Conservation (phyloP, 2,888 invertebrate genomes). For the Volucella inflata region DNA sequence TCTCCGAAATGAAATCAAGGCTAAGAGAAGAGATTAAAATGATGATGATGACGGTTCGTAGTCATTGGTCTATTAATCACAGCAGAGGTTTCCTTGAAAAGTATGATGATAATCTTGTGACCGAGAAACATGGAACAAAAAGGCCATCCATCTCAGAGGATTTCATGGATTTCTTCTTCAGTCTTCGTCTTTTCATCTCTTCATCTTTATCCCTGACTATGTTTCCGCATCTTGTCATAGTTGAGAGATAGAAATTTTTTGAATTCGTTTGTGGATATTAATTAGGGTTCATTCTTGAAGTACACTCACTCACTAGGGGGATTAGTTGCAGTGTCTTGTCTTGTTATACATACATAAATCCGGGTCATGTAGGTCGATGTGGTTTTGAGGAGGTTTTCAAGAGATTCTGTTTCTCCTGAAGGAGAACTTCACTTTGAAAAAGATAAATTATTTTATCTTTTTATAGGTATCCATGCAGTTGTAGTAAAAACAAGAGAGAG, state of each 20-base stretch:
- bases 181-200: too few relatives aligned
- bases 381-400: conserved; percentile 9
- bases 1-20: conserved; percentile 71
- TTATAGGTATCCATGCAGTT: background rate
- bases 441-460: background rate
- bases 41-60: conserved; percentile 66
- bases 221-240: background rate
- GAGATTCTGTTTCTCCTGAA: too few relatives aligned
- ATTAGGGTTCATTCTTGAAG: conserved; percentile 61
- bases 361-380: conserved; percentile 59
- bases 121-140: conserved; percentile 71
- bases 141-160: conserved; percentile 67
- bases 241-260: conserved; percentile 35
- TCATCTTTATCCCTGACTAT: too few relatives aligned
- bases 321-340: conserved; percentile 36
- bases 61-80: conserved; percentile 74
- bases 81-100: conserved; percentile 53
- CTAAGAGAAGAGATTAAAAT: conserved; percentile 51
- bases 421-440: background rate
- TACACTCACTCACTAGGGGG: conserved; percentile 28
- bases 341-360: conserved; percentile 31
- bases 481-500: background rate
- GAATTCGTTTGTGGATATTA: conserved; percentile 69
- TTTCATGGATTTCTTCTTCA: conserved; percentile 27
- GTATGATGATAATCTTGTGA: conserved; percentile 71